Evolutionary conservation across 2,113 vertebrate genomes (phyloP), one percentile per base, ranked within the genome.

Genomic region (Cyrtonyx montezumae): DNA sequence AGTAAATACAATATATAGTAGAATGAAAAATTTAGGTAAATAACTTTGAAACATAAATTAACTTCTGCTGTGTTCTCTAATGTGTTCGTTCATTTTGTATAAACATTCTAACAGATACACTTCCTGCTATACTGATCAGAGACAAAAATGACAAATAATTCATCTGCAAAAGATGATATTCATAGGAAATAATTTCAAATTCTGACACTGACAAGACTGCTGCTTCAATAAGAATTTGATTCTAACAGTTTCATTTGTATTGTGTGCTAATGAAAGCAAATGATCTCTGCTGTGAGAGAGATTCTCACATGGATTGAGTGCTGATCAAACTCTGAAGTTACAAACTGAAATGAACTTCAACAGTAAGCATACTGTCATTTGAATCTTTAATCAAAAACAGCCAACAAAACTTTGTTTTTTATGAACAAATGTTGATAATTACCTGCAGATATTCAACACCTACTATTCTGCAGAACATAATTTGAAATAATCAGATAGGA

Each of bases 271-370:
- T 48, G 69, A 79, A 74, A 88, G 53, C 30, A 87, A 65, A 89
- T 61, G 17, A 91, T 61, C 32, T 81, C 34, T 61, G 58, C 40
- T 81, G 58, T 65, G 51, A 84, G 43, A 68, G 1, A 13, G 62
- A 67, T 49, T 78, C 55, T 78, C 62, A 40, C 26, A 92, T 79
- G 20, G 13, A 3, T 15, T 53, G 17, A 71, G 8, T 48, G 58
- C 42, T 91, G 78, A 68, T 56, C 62, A 68, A 45, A 69, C 40
- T 82, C 79, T 46, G 48, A 87, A 91, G 68, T 88, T 77, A 14
- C 23, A 8, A 48, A 12, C 13, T 51, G n/a, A 90, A 87, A 84
- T 84, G 49, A 79, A n/a, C 15, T 61, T 46, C 56, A 75, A 28
- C 22, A 68, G 20, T 32, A 66, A 8, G 26, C 6, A 7, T 46